Evolutionary conservation across 2,113 vertebrate species (phyloP).

Genomic region (Gracilinanus agilis): DNA sequence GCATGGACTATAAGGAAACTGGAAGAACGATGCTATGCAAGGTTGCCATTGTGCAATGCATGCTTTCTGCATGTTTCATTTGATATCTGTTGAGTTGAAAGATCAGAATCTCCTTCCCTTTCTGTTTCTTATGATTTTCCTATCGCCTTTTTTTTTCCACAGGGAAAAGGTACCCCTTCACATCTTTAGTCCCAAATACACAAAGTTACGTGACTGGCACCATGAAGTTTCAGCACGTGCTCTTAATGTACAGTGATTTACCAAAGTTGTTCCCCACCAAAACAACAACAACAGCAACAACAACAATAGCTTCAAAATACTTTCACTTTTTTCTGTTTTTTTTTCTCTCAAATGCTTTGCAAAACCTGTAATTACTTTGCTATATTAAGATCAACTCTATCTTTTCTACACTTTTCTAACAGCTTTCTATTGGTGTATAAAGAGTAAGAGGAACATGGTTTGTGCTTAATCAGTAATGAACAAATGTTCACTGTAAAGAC

Average conservation of each 20-base stretch:
- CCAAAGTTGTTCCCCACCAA: constrained; percentile 72
- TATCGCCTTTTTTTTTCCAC: constrained; percentile 83
- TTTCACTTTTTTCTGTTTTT: constrained; percentile 76
- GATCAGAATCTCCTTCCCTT: constrained; percentile 67
- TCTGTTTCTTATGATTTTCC: constrained; percentile 85
- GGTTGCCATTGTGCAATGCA: constrained; percentile 71
- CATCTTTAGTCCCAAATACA: constrained; percentile 95
- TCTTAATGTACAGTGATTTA: constrained; percentile 96
- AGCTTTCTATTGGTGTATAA: constrained; percentile 80
- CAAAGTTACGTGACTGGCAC: constrained; percentile 98
- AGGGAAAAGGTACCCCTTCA: constrained; percentile 93
- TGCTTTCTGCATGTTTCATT: constrained; percentile 82
- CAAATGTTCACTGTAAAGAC: constrained; percentile 51
- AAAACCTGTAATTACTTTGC: constrained; percentile 71
- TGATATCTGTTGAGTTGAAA: constrained; percentile 57
- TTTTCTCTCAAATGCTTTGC: constrained; percentile 79
- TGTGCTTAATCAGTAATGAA: constrained; percentile 76
- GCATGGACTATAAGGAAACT: not conserved
- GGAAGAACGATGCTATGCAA: not conserved
- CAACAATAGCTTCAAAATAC: constrained; percentile 51
- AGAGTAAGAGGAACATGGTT: constrained; percentile 76
- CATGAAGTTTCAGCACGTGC: constrained; percentile 98
- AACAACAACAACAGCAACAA: constrained; percentile 70
- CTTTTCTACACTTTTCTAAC: constrained; percentile 85
- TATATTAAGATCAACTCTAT: constrained; percentile 70